These are phyloP conservation scores for Drosophila melanica DNA, from an alignment of 1,140 invertebrate species.

Conservation along the genomic window DNA sequence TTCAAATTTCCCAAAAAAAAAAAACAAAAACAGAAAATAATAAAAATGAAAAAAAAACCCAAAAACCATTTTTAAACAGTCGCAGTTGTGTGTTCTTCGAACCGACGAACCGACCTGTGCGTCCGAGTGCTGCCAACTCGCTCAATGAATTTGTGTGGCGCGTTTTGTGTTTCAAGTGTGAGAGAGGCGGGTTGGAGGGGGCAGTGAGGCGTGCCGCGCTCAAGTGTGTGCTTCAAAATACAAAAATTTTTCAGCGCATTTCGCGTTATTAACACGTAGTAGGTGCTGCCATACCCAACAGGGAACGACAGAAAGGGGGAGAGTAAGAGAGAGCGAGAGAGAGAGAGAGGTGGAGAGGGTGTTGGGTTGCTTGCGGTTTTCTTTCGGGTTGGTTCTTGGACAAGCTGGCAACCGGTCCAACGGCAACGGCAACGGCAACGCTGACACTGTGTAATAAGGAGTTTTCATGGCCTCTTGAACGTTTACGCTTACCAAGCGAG, in stretches of 20 bases:
- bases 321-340: slow-evolving; percentile 16
- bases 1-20: slow-evolving; percentile 61
- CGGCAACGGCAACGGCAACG: slow-evolving; percentile 21
- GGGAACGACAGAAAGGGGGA: slow-evolving; percentile 5
- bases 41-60: slow-evolving; percentile 32
- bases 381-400: slow-evolving; percentile 36
- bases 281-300: slow-evolving; percentile 49
- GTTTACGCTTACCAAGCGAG: slow-evolving; percentile 81
- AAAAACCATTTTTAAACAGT: slow-evolving; percentile 36
- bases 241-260: slow-evolving; percentile 76
- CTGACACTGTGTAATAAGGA: slow-evolving; percentile 80
- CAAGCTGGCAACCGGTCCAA: background rate
- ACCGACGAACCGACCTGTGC: slow-evolving; percentile 23
- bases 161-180: slow-evolving; percentile 52
- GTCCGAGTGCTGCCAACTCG: slow-evolving; percentile 74
- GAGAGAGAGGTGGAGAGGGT: slow-evolving; percentile 11
- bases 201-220: slow-evolving; percentile 68
- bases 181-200: background rate
- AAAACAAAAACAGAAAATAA: slow-evolving; percentile 32
- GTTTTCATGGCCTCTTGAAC: slow-evolving; percentile 82
- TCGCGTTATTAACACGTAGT: slow-evolving; percentile 81
- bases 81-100: slow-evolving; percentile 23
- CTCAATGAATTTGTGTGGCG: slow-evolving; percentile 66
- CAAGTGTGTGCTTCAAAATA: slow-evolving; percentile 74
- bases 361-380: slow-evolving; percentile 13